Evolutionary conservation across 2,113 vertebrate species (phyloP), one percentile per base, ranked within the genome.

Genomic region (Egretta garzetta): DNA sequence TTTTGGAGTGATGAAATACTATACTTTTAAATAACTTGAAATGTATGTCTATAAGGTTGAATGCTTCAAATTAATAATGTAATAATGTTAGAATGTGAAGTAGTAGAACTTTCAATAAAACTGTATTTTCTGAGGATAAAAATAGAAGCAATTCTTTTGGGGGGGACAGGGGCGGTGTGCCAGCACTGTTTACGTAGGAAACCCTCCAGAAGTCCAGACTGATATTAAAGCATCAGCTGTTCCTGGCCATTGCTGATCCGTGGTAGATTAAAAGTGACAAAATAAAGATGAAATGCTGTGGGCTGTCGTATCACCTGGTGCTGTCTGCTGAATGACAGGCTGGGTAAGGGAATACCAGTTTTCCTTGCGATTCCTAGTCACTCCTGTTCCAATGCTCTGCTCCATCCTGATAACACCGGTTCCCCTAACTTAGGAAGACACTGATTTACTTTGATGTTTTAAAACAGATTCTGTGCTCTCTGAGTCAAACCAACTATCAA

Each of bases 351-450:
- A 47, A 14, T 13, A 41, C 15, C 12, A 19, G 10, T 76, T 80
- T 76, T 81, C 37, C 23, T 77, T 62, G 22, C 2, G 1, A 17
- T 82, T 81, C 41, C 39, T 21, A 13, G 10, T 52, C 9, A 8
- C 18, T 93, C 27, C 12, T 79, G 8, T 75, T 86, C 50, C 30
- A 18, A 0, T 76, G 35, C n/a, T 73, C 27, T 84, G 12, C 37
- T 56, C n/a, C 2, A 6, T 49, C 24, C 49, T 67, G 35, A 64
- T 3, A 8, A 21, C 12, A 21, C 12, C 0, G 2, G 11, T n/a
- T 79, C 23, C 37, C 60, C 18, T 70, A 35, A 52, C 11, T 66
- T 59, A 41, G 14, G n/a, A 73, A 68, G 41, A 26, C 3, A 4
- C 10, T n/a, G 47, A 22, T 81, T 58, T 80, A n/a, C 6, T 47